Evolutionary conservation across 2,797 vertebrate species (phyloP), one percentile per base, ranked within the genome.

Genomic region (Bufotes viridis): DNA sequence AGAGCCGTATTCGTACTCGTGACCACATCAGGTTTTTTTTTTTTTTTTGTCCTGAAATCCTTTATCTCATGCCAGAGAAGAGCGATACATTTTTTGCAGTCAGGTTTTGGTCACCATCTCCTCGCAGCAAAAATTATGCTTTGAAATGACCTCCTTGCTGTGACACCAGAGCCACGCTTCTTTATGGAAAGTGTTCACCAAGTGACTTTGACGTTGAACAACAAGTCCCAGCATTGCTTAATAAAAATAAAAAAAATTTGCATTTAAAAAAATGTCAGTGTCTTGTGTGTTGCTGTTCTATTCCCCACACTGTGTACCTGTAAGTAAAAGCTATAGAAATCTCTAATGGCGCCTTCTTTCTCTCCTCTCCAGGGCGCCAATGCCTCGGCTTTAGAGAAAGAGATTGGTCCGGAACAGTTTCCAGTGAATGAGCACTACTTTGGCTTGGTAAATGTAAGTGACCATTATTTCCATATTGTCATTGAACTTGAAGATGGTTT

Each of bases 331-430:
- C 58, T 78, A 13, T 26, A 7, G 20, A 1, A 0, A 11, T 34
- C 24, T 82, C 55, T 85, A 78, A 85, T 8, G 2, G 7, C 24
- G 3, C 29, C 1, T 42, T 55, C 8, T 87, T 79, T 61, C 53
- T 49, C 3, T 63, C 14, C 53, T 90, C 91, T 75, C 51, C 85
- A 99, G 98, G 98, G 98, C 97, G 97, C 97, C 96, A 99, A 99
- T 99, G 98, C 98, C 97, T 99, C 98, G 93, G 97, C 98, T 96
- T 97, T 99, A 96, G 98, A 99, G 97, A 99, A 99, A 97, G 98
- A 99, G 96, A 99, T 99, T 95, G 98, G 98, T 96, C 97, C 98
- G 63, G 98, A 99, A 95, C 98, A 99, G 95, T 99, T 99, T 96
- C 98, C 98, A 90, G 97, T 98, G 90, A 99, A 99, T 90, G 98